Conservation (phyloP, 1,140 invertebrate genomes). For the Aricia agestis region DNA sequence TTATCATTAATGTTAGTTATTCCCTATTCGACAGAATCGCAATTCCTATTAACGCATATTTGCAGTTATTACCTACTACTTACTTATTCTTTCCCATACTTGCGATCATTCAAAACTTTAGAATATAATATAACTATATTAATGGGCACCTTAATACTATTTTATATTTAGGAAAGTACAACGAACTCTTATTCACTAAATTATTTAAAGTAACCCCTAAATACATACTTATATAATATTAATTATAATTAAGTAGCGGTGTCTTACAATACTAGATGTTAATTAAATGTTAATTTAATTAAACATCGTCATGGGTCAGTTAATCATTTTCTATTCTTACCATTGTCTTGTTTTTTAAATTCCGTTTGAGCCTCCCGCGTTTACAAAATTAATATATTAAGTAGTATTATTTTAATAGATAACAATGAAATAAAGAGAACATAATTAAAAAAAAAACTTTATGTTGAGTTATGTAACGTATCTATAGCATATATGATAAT, state of each 20-base stretch:
- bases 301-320: background rate
- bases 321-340: slow-evolving; percentile 1
- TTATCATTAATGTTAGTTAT: too few species aligned
- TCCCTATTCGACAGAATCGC: too few species aligned
- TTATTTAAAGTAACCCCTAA: background rate
- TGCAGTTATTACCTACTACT: too few species aligned
- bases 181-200: background rate
- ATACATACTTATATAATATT: slow-evolving; percentile 19
- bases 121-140: too few species aligned
- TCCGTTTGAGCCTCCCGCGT: background rate
- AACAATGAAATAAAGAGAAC: background rate
- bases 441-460: background rate
- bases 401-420: background rate
- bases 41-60: too few species aligned
- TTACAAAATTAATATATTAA: background rate
- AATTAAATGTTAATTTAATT: background rate
- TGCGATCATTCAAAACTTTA: too few species aligned
- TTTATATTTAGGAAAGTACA: too few species aligned
- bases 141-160: too few species aligned
- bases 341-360: background rate
- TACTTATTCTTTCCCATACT: too few species aligned
- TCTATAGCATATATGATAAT: too few species aligned
- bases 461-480: background rate
- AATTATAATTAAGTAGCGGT: background rate
- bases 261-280: background rate